Evolutionary conservation across 2,888 invertebrate genomes (phyloP).

Genomic region (Eupithecia subfuscata): DNA sequence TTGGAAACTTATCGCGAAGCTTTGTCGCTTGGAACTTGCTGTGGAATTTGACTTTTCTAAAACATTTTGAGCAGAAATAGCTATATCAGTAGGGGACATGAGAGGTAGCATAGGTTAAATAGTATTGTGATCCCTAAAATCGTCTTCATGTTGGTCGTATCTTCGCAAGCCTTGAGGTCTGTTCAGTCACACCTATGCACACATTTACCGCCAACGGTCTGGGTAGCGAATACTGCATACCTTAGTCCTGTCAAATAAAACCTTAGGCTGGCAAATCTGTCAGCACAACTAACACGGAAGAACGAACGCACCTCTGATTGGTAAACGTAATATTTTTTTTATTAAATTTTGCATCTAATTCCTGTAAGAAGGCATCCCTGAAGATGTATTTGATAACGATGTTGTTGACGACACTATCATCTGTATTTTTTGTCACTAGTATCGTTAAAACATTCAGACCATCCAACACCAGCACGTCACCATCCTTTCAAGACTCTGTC

Average conservation of each 20-base stretch:
- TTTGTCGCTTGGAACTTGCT: constrained; percentile 14
- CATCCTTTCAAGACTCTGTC: neutral
- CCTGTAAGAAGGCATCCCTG: neutral
- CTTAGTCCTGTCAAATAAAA: no score
- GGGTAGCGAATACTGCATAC: neutral
- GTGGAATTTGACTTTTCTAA: constrained; percentile 7
- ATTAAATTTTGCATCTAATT: neutral
- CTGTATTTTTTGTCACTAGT: neutral
- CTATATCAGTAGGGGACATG: neutral
- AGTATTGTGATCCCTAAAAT: neutral
- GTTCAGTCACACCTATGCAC: neutral
- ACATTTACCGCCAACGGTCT: neutral
- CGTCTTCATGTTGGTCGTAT: neutral
- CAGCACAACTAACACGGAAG: neutral
- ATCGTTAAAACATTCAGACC: neutral
- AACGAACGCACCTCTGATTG: neutral
- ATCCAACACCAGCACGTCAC: neutral
- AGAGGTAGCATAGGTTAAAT: neutral
- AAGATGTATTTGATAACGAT: neutral
- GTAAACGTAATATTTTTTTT: neutral
- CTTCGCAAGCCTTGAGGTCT: neutral
- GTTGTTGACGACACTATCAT: neutral
- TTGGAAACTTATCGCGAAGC: constrained; percentile 23
- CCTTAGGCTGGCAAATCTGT: neutral
- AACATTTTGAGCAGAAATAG: neutral